Conservation (phyloP, 2,797 vertebrate genomes). For the Enteromius unitaeniatus region DNA sequence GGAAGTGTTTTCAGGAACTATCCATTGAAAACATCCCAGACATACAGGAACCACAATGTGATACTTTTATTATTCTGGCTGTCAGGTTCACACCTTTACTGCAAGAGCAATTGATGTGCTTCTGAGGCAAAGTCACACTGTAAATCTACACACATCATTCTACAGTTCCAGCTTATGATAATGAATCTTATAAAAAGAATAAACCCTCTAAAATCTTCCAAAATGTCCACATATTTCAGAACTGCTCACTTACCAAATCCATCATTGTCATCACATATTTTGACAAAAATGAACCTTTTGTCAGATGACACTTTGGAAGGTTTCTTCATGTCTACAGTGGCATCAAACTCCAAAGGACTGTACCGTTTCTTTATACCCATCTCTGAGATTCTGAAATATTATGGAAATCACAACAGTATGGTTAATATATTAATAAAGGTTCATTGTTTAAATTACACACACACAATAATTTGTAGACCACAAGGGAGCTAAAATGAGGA, state of each 20-base stretch:
- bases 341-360: conserved; percentile 78
- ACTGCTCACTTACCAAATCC: conserved; percentile 38
- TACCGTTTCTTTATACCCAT: conserved; percentile 53
- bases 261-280: conserved; percentile 64
- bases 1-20: conserved; percentile 2
- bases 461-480: background rate
- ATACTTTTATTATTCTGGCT: conserved; percentile 6
- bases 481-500: background rate
- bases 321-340: conserved; percentile 63
- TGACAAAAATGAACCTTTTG: conserved; percentile 82
- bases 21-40: background rate
- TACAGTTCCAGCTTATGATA: background rate
- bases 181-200: background rate
- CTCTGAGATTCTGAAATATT: conserved; percentile 61
- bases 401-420: background rate
- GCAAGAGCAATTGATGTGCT: background rate
- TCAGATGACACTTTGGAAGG: conserved; percentile 67
- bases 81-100: background rate
- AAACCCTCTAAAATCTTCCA: background rate
- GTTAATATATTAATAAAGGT: background rate
- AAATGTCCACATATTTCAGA: background rate
- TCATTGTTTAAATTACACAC: background rate
- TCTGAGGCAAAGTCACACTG: background rate
- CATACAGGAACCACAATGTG: background rate
- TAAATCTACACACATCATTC: background rate